These are phyloP conservation scores for Mus spretus DNA, from an alignment of 2,797 vertebrate genomes.

Conservation along the genomic window DNA sequence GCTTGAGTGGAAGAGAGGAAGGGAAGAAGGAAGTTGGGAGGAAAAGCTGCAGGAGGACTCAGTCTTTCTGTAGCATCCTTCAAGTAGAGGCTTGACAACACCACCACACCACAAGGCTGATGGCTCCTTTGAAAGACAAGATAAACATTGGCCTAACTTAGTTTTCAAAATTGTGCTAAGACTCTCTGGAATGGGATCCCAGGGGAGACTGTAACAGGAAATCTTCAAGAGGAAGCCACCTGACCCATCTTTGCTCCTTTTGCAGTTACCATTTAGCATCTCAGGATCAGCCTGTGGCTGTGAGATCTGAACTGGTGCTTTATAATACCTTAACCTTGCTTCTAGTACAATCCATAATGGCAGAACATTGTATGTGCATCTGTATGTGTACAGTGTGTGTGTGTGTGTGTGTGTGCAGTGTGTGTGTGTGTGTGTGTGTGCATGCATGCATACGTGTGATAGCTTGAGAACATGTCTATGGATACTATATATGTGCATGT, in stretches of 20 bases:
- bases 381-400: not conserved
- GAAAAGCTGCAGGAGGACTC: constrained; percentile 78
- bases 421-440: not conserved
- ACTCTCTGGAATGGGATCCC: not conserved
- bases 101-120: accelerated
- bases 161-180: not conserved
- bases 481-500: not conserved
- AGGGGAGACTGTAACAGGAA: not conserved
- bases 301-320: not conserved
- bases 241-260: not conserved
- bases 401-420: not conserved
- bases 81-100: not conserved
- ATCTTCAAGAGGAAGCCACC: no score
- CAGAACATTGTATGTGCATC: not conserved
- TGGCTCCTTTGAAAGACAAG: not conserved
- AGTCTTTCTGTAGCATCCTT: not conserved
- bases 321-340: not conserved
- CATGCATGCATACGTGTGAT: not conserved
- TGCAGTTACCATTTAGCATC: not conserved
- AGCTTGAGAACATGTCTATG: not conserved
- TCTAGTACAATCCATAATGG: not conserved
- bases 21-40: not conserved
- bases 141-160: not conserved
- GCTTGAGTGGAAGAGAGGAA: constrained; percentile 71
- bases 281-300: not conserved